Conservation (phyloP, 2,888 invertebrate species). For the Tolmerus cingulatus region DNA sequence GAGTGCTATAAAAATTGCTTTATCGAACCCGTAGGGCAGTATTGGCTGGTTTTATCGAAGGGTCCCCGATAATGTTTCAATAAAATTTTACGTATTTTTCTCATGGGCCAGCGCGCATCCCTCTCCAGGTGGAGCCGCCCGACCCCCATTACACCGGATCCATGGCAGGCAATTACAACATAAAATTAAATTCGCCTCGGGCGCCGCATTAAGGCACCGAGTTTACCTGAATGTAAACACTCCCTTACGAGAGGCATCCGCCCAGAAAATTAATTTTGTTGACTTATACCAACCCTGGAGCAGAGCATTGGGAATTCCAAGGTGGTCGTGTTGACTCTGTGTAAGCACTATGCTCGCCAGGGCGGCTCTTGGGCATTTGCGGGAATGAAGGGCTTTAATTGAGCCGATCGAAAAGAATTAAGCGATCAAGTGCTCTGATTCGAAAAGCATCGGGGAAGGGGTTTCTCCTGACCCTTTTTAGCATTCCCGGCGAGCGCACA, state of each 20-base stretch:
- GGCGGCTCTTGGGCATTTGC: not conserved
- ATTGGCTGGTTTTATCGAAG: not conserved
- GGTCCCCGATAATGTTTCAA: slow-evolving; percentile 5
- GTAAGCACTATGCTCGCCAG: not conserved
- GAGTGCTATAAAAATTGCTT: not conserved
- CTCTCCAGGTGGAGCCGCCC: not conserved
- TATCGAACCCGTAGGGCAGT: not conserved
- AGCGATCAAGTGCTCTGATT: not conserved
- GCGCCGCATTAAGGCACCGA: not conserved
- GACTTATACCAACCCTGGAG: not conserved
- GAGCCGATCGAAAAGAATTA: not conserved
- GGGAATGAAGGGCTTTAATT: not conserved
- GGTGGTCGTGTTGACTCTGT: not conserved
- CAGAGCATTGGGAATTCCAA: not conserved
- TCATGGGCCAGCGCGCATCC: not conserved
- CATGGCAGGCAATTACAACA: not conserved
- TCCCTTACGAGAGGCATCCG: not conserved
- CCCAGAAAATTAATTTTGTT: slow-evolving; percentile 36
- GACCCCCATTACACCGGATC: not conserved
- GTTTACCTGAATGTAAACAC: slow-evolving; percentile 16
- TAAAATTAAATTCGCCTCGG: not conserved
- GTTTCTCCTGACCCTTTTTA: not conserved
- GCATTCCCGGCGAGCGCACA: not conserved
- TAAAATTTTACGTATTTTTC: slow-evolving; percentile 14
- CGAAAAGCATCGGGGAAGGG: not conserved